A percentile compares a stretch with the other conserved stretches of the same genome.
phyloP scores from a whole-genome alignment of 2,888 invertebrate genomes.

The Nemotelus nigrinus region DNA sequence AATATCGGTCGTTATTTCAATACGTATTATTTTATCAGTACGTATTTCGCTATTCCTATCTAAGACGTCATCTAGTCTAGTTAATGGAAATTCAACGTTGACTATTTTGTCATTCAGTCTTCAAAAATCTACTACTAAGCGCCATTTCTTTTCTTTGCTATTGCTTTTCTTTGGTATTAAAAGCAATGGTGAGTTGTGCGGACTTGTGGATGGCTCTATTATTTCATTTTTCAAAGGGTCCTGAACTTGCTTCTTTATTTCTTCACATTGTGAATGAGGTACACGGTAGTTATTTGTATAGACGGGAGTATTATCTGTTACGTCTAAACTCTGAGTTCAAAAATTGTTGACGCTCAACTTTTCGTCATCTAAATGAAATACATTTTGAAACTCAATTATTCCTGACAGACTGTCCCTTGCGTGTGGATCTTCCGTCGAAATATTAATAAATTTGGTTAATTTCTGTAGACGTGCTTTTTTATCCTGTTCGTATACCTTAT shows the following conservation, averaged over 20 bases:
- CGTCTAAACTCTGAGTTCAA: not conserved
- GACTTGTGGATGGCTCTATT: not conserved
- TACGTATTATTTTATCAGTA: not conserved
- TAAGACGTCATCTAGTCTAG: not conserved
- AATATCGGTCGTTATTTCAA: not conserved
- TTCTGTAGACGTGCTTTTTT: no score
- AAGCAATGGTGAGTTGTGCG: not conserved
- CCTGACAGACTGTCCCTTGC: not conserved
- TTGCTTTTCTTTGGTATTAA: conserved; percentile 47
- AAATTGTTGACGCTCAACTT: not conserved
- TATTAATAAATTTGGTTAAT: not conserved
- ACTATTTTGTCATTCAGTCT: not conserved
- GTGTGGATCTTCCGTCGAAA: not conserved
- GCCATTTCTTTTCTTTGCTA: conserved; percentile 27
- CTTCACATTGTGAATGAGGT: not conserved
- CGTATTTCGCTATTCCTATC: not conserved
- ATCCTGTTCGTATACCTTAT: no score
- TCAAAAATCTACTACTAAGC: conserved; percentile 7
- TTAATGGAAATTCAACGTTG: conserved; percentile 33
- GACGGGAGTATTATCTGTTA: not conserved
- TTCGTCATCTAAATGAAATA: conserved; percentile 8
- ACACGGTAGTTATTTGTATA: not conserved
- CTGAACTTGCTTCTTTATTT: conserved; percentile 6
- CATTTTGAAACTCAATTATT: conserved; percentile 2
- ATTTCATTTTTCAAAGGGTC: not conserved